Evolutionary conservation across 2,797 vertebrate species (phyloP).

Genomic region (Lophotriccus pileatus): DNA sequence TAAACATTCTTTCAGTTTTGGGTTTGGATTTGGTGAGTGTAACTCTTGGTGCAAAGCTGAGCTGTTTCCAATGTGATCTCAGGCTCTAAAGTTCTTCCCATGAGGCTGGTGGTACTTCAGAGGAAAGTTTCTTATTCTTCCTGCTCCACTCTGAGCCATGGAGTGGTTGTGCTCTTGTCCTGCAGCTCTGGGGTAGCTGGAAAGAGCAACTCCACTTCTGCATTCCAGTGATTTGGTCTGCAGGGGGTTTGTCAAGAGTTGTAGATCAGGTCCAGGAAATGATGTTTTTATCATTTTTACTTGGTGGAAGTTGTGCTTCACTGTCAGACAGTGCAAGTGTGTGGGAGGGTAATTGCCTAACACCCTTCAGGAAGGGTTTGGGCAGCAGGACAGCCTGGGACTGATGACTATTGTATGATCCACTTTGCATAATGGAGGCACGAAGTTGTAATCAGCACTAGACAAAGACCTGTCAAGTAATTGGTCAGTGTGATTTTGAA

Average conservation of each 20-base stretch:
- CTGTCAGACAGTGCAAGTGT: not conserved
- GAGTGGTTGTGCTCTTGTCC: not conserved
- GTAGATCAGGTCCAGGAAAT: not conserved
- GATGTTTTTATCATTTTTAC: not conserved
- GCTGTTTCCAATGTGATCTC: not conserved
- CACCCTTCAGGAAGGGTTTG: not conserved
- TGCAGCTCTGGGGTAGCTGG: not conserved
- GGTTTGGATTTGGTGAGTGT: not conserved
- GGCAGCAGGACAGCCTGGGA: not conserved
- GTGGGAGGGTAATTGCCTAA: not conserved
- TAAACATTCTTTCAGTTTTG: not conserved
- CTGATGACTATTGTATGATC: not conserved
- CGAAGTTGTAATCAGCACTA: not conserved
- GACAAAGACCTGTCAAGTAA: not conserved
- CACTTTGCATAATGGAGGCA: not conserved
- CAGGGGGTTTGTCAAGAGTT: not conserved
- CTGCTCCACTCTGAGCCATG: rapidly evolving
- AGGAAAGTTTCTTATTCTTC: not conserved
- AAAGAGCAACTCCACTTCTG: not conserved
- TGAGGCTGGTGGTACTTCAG: not conserved
- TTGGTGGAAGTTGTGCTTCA: not conserved
- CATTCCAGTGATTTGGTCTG: not conserved
- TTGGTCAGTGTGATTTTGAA: not conserved
- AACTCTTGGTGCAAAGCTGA: not conserved
- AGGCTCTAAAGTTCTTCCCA: not conserved